These are phyloP conservation scores for Araneus ventricosus DNA, from an alignment of 1,140 invertebrate genomes.

Conservation along the genomic window DNA sequence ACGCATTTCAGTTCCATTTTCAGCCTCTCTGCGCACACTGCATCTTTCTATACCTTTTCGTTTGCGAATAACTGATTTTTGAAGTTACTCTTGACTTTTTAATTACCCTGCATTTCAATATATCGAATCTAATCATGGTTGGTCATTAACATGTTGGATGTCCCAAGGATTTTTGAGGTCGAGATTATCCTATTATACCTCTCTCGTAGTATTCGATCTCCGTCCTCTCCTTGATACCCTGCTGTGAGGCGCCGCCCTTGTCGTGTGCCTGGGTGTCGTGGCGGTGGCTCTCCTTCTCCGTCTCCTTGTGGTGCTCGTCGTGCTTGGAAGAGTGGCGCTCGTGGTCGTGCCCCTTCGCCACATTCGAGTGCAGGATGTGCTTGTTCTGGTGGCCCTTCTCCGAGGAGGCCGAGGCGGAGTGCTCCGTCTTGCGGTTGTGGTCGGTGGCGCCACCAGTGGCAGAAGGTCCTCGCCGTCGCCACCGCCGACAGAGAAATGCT, in stretches of 20 bases:
- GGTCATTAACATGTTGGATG: too few relatives aligned
- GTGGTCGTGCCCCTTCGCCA: constrained; percentile 63
- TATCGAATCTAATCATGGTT: too few relatives aligned
- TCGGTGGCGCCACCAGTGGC: not conserved
- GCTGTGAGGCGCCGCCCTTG: constrained; percentile 65
- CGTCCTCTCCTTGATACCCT: constrained; percentile 64
- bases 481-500: not conserved
- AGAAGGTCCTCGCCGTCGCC: not conserved
- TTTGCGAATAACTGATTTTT: too few relatives aligned
- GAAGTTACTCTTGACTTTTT: too few relatives aligned
- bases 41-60: too few relatives aligned
- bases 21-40: too few relatives aligned
- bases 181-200: not conserved
- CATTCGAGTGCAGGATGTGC: not conserved
- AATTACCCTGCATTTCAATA: too few relatives aligned
- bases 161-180: too few relatives aligned
- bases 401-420: not conserved
- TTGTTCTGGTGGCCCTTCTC: constrained; percentile 64
- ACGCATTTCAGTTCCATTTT: too few relatives aligned
- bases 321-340: constrained; percentile 57
- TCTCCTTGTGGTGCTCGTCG: constrained; percentile 71
- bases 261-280: constrained; percentile 65
- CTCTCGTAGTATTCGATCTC: constrained; percentile 74
- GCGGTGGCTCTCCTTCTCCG: constrained; percentile 56
- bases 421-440: constrained; percentile 58